phyloP scores from a whole-genome alignment of 2,888 invertebrate species.

The Taphrorychus bicolor region DNA sequence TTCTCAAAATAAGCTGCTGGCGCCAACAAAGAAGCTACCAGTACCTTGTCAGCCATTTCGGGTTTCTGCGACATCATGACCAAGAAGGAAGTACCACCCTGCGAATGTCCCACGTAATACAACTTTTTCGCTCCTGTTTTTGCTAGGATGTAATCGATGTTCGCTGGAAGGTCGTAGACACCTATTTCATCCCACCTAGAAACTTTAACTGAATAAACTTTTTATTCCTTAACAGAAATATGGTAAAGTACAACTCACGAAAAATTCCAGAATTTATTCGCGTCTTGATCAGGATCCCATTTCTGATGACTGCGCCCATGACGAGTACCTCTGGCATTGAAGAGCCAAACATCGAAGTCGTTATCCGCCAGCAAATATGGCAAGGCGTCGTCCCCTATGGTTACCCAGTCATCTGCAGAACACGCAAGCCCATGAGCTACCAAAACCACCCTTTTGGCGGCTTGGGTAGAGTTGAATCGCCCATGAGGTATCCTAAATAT shows the following conservation, averaged over 20 bases:
- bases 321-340: slow-evolving; percentile 79
- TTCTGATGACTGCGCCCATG: slow-evolving; percentile 68
- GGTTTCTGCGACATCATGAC: slow-evolving; percentile 69
- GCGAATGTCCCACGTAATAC: slow-evolving; percentile 82
- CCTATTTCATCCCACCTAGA: slow-evolving; percentile 84
- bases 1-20: slow-evolving; percentile 16
- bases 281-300: slow-evolving; percentile 56
- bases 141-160: slow-evolving; percentile 73
- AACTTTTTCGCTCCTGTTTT: slow-evolving; percentile 66
- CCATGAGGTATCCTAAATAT: slow-evolving; percentile 74
- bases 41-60: slow-evolving; percentile 70
- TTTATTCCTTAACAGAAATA: background rate
- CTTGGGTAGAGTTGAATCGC: slow-evolving; percentile 52
- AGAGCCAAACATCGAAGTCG: slow-evolving; percentile 83
- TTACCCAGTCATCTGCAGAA: slow-evolving; percentile 78
- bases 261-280: slow-evolving; percentile 44
- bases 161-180: slow-evolving; percentile 77
- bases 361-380: slow-evolving; percentile 67
- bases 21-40: slow-evolving; percentile 42
- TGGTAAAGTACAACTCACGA: slow-evolving; percentile 26
- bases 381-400: slow-evolving; percentile 71
- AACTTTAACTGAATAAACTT: background rate
- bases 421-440: slow-evolving; percentile 72
- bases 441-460: slow-evolving; percentile 16
- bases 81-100: slow-evolving; percentile 74